Evolutionary conservation across 2,797 vertebrate species (phyloP), one percentile per base, ranked within the genome.

Genomic region (Microhierax caerulescens): DNA sequence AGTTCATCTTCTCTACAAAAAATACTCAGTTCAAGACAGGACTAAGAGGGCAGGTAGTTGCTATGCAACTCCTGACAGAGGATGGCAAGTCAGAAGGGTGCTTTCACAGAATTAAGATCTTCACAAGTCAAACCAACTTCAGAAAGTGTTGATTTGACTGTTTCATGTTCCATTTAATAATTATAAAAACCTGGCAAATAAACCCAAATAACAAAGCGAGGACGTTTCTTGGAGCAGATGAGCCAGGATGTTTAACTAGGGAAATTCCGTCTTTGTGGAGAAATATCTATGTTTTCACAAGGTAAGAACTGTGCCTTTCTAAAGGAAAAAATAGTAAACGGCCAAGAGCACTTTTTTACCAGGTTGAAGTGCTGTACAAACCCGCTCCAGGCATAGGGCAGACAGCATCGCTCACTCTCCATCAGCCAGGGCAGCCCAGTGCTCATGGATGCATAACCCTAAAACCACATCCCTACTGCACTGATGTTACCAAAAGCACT

Each of bases 221-320:
- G 69, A 79, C 70, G 48, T 64, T 95, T 90, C 81, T 90, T 47
- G 75, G 72, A 95, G 88, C 47, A 82, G 83, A 93, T 56, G 12
- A 95, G 50, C 87, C 78, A 88, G 91, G 83, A 95, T 93, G 61
- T 94, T 96, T 91, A 87, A 68, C 54, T 74, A 79, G 51, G 90
- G 82, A 95, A 95, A 78, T 43, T 74, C 78, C 88, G 73, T 34
- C 88, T 86, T 96, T 51, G 7, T 63, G 30, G 36, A 96, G 93
- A 96, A 79, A 92, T 81, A 74, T 59, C 90, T 93, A 0, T 90
- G 92, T 97, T 97, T 95, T 95, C 76, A 85, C 56, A 95, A 96
- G 95, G 96, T 90, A 97, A 96, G 85, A 60, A 84, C 36, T 22
- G 19, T 78, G 68, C n/a, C 65, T 96, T 89, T 93, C 70, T 93